Base-by-base conservation (phyloP, 2,113 vertebrate species). In the Zosterops hypoxanthus region DNA sequence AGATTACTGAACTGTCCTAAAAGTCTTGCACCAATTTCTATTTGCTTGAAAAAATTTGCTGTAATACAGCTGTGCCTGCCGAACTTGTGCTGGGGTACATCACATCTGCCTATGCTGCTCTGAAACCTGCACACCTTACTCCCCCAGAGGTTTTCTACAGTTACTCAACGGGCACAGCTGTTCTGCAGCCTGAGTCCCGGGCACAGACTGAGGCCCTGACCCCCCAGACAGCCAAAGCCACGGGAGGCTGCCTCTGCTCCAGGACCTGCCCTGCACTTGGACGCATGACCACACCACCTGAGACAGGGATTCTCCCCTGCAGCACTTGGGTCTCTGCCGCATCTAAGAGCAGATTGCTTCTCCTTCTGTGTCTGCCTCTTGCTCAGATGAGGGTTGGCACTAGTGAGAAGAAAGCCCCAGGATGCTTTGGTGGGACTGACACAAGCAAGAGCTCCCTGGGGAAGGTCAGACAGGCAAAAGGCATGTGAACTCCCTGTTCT, bases 21-120 rank as follows among this genome's bases (percentile, higher is more conserved):
- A 80, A 89, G 21, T 41, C 36, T 85, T 49, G 16, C 8, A 79
- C 13, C 13, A 3, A 1, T 26, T 92, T 20, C 7, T 42, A 8
- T 59, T 77, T 8, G 2, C 36, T 49, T 42, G 33, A 53, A 78
- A 86, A 49, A 23, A 8, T 1, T 8, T 12, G 7, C 56, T 78
- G 33, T 16, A 19, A 56, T 84, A 36, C 11, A 26, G 19, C 34
- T 63, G 26, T 63, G 33, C 33, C 55, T 50, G 29, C 10, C 17
- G 42, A 65, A 5, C 26, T 10, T 1, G 3, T 47, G 20, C 44
- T 61, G 65, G 33, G 29, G 26, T 59, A 60, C 28, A 44, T 36
- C 68, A 65, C 1, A 0, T 36, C 82, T 69, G 46, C 16, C 11
- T 18, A 0, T 1, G 12, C 34, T 29, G 0, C 55, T 50, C 39